phyloP scores from a whole-genome alignment of 2,113 vertebrate genomes.

The Toxotes jaculatrix region DNA sequence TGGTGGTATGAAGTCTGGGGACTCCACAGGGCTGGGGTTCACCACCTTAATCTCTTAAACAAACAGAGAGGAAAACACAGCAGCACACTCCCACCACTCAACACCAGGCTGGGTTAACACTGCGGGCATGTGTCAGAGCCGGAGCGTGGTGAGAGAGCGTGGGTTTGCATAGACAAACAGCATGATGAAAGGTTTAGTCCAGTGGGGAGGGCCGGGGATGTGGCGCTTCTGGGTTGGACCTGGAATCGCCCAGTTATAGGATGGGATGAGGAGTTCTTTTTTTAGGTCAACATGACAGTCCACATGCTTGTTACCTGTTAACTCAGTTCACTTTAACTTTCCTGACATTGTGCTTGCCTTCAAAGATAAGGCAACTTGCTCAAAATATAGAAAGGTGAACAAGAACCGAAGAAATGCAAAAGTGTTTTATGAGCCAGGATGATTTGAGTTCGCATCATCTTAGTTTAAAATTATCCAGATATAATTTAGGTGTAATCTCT shows the following conservation, averaged over 20 bases:
- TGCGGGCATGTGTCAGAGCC: conserved; percentile 57
- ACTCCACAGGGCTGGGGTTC: conserved; percentile 56
- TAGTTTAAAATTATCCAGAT: neutral
- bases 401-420: neutral
- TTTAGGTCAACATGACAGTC: conserved; percentile 10
- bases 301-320: conserved; percentile 23
- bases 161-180: conserved; percentile 62
- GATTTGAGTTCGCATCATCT: neutral
- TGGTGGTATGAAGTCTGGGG: conserved; percentile 35
- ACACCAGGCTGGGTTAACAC: conserved; percentile 51
- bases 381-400: neutral
- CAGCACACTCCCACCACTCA: conserved; percentile 67
- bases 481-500: neutral
- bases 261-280: conserved; percentile 32
- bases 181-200: conserved; percentile 67
- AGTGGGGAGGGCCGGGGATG: conserved; percentile 25
- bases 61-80: conserved; percentile 65
- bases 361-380: neutral
- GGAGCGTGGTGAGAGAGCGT: conserved; percentile 23
- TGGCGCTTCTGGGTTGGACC: conserved; percentile 29
- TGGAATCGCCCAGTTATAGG: conserved; percentile 4
- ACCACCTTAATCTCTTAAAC: conserved; percentile 73
- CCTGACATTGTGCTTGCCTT: neutral
- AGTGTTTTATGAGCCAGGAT: neutral
- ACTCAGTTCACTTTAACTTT: neutral